These are phyloP conservation scores for Spondyliosoma cantharus DNA, from an alignment of 2,797 vertebrate species.

Conservation along the genomic window DNA sequence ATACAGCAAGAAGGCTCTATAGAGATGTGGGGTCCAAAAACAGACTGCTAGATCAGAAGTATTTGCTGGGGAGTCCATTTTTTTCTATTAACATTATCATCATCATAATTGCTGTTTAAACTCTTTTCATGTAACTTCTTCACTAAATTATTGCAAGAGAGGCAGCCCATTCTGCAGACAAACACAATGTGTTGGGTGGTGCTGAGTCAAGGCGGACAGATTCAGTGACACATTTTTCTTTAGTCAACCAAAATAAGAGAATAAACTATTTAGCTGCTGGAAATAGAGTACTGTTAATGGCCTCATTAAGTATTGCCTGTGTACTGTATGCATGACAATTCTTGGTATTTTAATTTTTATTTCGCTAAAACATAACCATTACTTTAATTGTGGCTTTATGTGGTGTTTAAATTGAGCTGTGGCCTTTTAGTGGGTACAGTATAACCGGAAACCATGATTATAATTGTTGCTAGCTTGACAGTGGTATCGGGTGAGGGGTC, in stretches of 20 bases:
- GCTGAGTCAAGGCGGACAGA: conserved; percentile 36
- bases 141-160: not conserved
- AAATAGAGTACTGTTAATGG: too few relatives aligned
- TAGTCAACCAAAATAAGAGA: conserved; percentile 51
- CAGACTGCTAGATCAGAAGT: not conserved
- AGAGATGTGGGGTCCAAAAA: not conserved
- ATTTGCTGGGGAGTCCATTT: not conserved
- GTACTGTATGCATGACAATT: too few relatives aligned
- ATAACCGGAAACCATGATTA: conserved; percentile 65
- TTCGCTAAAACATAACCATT: not conserved
- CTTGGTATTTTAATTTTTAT: not conserved
- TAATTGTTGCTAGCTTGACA: conserved; percentile 56
- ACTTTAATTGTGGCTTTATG: not conserved
- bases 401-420: not conserved
- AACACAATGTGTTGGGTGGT: conserved; percentile 8
- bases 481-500: conserved; percentile 80
- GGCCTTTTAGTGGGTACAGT: conserved; percentile 1
- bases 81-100: not conserved
- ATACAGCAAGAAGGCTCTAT: not conserved
- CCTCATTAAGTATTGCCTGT: too few relatives aligned
- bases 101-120: not conserved
- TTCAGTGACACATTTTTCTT: conserved; percentile 27
- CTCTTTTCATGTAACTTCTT: not conserved
- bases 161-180: conserved; percentile 4
- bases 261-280: not conserved